Conservation (phyloP, 1,140 invertebrate genomes). For the Cydia strobilella region DNA sequence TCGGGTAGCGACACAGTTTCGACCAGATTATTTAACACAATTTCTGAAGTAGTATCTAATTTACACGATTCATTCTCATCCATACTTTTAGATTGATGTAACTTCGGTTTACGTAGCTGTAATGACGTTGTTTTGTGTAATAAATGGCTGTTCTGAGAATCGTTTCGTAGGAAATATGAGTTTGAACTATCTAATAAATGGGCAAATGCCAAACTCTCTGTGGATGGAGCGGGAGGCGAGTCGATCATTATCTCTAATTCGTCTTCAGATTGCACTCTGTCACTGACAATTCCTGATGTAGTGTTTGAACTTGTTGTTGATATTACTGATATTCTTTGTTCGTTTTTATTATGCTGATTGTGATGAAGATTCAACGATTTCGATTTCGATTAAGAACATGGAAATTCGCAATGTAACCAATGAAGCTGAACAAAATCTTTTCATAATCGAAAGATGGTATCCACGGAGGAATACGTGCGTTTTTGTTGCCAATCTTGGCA, state of each 20-base stretch:
- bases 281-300: slow-evolving; percentile 96
- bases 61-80: slow-evolving; percentile 57
- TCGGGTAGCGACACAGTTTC: slow-evolving; percentile 62
- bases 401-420: slow-evolving; percentile 80
- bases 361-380: slow-evolving; percentile 83
- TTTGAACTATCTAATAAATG: slow-evolving; percentile 83
- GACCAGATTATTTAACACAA: slow-evolving; percentile 53
- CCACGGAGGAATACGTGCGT: slow-evolving; percentile 88
- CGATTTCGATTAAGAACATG: slow-evolving; percentile 85
- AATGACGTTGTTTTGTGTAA: slow-evolving; percentile 62
- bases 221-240: slow-evolving; percentile 86
- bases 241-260: slow-evolving; percentile 93
- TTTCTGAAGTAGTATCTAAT: slow-evolving; percentile 58
- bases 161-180: slow-evolving; percentile 64
- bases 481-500: slow-evolving; percentile 86
- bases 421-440: slow-evolving; percentile 80
- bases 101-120: slow-evolving; percentile 67
- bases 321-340: slow-evolving; percentile 94
- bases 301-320: slow-evolving; percentile 95
- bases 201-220: slow-evolving; percentile 87
- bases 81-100: slow-evolving; percentile 53
- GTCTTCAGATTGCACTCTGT: slow-evolving; percentile 95
- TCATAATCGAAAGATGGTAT: slow-evolving; percentile 88
- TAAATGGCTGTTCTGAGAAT: slow-evolving; percentile 54
- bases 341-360: slow-evolving; percentile 82